phyloP scores from a whole-genome alignment of 2,888 invertebrate species.

The Axea sp. region DNA sequence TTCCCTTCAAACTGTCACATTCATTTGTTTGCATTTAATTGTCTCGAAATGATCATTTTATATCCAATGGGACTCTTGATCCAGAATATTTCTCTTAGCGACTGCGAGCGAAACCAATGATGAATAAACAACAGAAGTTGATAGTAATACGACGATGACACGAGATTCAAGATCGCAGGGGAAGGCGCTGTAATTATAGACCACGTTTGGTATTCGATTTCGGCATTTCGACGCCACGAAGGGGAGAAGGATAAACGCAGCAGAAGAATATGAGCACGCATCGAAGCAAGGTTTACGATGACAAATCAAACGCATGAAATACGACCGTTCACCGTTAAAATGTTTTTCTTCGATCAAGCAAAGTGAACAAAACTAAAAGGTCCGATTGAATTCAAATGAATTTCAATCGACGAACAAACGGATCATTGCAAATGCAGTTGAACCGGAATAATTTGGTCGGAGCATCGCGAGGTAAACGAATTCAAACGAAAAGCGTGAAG shows the following conservation, averaged over 20 bases:
- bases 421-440: no score
- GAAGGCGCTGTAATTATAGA: conserved; percentile 58
- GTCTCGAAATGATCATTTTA: no score
- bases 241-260: conserved; percentile 40
- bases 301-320: conserved; percentile 51
- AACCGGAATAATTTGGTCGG: no score
- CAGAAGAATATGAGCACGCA: conserved; percentile 15
- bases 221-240: conserved; percentile 47
- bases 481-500: no score
- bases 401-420: no score
- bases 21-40: no score
- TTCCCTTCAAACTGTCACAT: no score
- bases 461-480: no score
- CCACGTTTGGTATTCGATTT: conserved; percentile 54
- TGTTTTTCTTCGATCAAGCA: neutral
- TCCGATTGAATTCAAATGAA: no score
- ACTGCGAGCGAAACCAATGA: neutral
- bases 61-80: no score
- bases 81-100: no score
- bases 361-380: neutral
- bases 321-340: conserved; percentile 21
- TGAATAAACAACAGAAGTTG: conserved; percentile 39
- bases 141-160: conserved; percentile 45
- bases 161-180: conserved; percentile 46
- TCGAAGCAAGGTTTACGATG: conserved; percentile 38